A percentile compares a stretch with the other conserved stretches of the same genome.
Conservation (phyloP, 2,797 vertebrate species). For the Ctenopoma multispine region DNA sequence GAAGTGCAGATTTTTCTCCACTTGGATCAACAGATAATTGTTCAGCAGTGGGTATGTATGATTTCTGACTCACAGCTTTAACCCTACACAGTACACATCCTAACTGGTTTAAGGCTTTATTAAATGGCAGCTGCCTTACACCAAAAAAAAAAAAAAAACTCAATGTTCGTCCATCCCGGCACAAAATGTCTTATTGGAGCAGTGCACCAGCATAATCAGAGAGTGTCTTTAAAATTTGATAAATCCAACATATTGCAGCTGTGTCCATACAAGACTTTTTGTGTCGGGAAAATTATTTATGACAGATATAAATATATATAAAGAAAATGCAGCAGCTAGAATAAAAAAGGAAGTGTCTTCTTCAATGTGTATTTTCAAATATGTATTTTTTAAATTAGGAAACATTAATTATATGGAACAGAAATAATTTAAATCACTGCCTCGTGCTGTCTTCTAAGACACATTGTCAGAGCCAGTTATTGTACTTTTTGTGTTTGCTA, state of each 20-base stretch:
- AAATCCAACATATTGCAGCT: background rate
- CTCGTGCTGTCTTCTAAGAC: too few relatives aligned
- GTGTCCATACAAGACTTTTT: constrained; percentile 1
- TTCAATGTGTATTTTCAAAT: too few relatives aligned
- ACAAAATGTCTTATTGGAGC: constrained; percentile 20
- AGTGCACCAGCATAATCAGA: background rate
- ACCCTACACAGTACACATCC: constrained; percentile 30
- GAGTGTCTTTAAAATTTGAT: background rate
- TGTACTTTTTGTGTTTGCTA: too few relatives aligned
- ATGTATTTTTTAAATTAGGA: too few relatives aligned
- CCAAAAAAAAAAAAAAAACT: constrained; percentile 2
- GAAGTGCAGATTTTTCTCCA: constrained; percentile 30
- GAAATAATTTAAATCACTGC: too few relatives aligned
- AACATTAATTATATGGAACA: too few relatives aligned
- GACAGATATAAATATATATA: too few relatives aligned
- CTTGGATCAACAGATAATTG: constrained; percentile 1
- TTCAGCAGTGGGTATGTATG: constrained; percentile 5
- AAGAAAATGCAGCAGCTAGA: too few relatives aligned
- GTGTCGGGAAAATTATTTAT: background rate
- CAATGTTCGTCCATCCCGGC: background rate
- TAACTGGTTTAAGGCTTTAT: constrained; percentile 68
- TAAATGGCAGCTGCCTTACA: constrained; percentile 51
- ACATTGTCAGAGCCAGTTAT: too few relatives aligned
- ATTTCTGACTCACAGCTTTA: constrained; percentile 35
- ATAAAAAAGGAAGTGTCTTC: too few relatives aligned